phyloP scores from a whole-genome alignment of 2,797 vertebrate species.

The Glossophaga mutica region DNA sequence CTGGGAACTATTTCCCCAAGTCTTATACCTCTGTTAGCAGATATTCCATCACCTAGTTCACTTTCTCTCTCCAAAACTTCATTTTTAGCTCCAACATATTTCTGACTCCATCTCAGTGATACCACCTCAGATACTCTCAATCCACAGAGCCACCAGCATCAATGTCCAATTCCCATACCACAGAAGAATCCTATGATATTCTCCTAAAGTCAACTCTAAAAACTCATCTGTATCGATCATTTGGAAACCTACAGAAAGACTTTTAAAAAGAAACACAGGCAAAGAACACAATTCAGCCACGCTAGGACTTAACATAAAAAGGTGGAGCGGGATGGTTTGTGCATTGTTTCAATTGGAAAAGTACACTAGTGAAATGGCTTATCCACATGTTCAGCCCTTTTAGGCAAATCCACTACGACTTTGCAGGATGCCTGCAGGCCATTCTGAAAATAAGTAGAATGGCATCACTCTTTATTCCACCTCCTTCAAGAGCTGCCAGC shows the following conservation, averaged over 20 bases:
- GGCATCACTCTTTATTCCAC: conserved; percentile 52
- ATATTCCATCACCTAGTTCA: background rate
- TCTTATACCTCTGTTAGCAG: conserved; percentile 1
- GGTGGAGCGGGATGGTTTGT: background rate
- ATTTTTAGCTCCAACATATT: background rate
- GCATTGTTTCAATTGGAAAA: conserved; percentile 64
- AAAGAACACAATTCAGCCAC: conserved; percentile 46
- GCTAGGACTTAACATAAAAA: conserved; percentile 43
- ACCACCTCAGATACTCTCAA: background rate
- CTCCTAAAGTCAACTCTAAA: conserved; percentile 39
- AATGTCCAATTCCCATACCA: conserved; percentile 17
- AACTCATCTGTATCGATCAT: background rate
- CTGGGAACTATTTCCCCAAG: conserved; percentile 24
- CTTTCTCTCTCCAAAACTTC: conserved; percentile 48
- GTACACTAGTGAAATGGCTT: conserved; percentile 53
- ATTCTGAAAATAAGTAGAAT: conserved; percentile 56
- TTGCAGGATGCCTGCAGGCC: conserved; percentile 60
- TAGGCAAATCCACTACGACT: conserved; percentile 51
- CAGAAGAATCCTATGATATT: background rate
- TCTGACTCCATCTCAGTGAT: background rate
- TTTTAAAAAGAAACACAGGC: conserved; percentile 43
- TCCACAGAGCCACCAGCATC: background rate
- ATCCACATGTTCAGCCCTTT: conserved; percentile 63
- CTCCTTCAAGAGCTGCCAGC: conserved; percentile 49
- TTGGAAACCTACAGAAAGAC: conserved; percentile 12